phyloP scores from a whole-genome alignment of 1,140 invertebrate genomes.

The Tetragnatha versicolor region DNA sequence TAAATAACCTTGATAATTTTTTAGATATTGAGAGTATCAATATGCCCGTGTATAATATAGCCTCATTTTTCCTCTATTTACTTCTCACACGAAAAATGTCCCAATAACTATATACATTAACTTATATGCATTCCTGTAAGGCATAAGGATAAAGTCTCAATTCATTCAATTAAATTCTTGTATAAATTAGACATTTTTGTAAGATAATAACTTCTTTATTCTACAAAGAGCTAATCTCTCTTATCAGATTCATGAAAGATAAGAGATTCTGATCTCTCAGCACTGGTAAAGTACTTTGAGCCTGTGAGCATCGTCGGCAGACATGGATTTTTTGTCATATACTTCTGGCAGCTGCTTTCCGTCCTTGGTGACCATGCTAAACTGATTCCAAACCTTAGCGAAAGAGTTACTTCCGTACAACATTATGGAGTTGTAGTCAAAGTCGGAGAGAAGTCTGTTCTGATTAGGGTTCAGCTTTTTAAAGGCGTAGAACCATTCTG shows the following conservation, averaged over 20 bases:
- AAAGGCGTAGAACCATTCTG: conserved; percentile 54
- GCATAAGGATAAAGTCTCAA: neutral
- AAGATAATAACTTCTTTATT: neutral
- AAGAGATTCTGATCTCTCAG: conserved; percentile 31
- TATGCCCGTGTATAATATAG: no score
- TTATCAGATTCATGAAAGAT: neutral
- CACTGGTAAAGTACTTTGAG: conserved; percentile 62
- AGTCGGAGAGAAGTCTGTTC: conserved; percentile 49
- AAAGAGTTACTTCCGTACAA: conserved; percentile 64
- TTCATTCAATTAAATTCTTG: neutral
- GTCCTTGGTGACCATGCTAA: conserved; percentile 60
- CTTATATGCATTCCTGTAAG: neutral
- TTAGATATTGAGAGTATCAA: no score
- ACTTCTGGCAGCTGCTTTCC: conserved; percentile 57
- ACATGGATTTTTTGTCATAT: conserved; percentile 61
- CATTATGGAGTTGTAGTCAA: conserved; percentile 65
- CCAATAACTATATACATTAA: neutral
- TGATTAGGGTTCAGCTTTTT: conserved; percentile 48
- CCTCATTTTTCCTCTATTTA: no score
- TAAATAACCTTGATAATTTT: no score
- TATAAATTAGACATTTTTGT: neutral
- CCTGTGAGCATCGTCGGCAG: conserved; percentile 60
- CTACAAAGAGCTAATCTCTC: neutral
- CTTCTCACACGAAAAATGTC: neutral
- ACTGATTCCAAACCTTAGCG: conserved; percentile 58